Conservation (phyloP, 1,140 invertebrate species). For the Ceratina japonica region DNA sequence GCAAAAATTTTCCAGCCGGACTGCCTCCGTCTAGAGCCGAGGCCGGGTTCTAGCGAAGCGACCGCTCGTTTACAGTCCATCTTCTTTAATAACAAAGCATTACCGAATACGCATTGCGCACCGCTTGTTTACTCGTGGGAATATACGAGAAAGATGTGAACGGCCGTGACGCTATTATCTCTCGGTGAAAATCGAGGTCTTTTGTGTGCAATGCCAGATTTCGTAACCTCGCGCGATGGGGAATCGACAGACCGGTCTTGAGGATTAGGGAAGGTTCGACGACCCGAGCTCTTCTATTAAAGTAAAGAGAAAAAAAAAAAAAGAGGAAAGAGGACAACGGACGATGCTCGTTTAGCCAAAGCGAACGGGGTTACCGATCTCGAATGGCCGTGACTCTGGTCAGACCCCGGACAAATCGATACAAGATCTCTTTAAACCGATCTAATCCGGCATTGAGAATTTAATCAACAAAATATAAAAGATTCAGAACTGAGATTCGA, state of each 20-base stretch:
- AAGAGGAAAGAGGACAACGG: conserved; percentile 3
- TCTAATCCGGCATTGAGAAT: too few species aligned
- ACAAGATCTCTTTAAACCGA: neutral
- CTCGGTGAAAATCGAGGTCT: conserved; percentile 7
- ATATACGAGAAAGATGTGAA: neutral
- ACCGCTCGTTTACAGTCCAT: neutral
- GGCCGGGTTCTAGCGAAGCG: too few species aligned
- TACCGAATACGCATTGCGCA: neutral
- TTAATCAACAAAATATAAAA: too few species aligned
- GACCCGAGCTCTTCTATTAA: conserved; percentile 35
- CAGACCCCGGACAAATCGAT: conserved; percentile 13
- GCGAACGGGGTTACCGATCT: conserved; percentile 55
- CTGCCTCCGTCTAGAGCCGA: neutral
- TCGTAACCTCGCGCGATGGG: conserved; percentile 51
- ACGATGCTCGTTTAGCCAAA: conserved; percentile 23
- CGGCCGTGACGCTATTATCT: conserved; percentile 19
- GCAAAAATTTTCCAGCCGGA: conserved; percentile 3
- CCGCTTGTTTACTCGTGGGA: neutral
- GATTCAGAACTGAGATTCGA: too few species aligned
- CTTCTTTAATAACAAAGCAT: neutral
- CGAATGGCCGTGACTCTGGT: conserved; percentile 54
- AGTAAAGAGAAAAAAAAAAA: neutral
- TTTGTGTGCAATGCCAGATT: conserved; percentile 24
- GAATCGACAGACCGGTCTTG: conserved; percentile 54
- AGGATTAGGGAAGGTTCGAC: conserved; percentile 56